A percentile compares a stretch with the other conserved stretches of the same genome.
Evolutionary conservation across 1,140 invertebrate genomes (phyloP).

Genomic region (Gonatopus flavifemur): DNA sequence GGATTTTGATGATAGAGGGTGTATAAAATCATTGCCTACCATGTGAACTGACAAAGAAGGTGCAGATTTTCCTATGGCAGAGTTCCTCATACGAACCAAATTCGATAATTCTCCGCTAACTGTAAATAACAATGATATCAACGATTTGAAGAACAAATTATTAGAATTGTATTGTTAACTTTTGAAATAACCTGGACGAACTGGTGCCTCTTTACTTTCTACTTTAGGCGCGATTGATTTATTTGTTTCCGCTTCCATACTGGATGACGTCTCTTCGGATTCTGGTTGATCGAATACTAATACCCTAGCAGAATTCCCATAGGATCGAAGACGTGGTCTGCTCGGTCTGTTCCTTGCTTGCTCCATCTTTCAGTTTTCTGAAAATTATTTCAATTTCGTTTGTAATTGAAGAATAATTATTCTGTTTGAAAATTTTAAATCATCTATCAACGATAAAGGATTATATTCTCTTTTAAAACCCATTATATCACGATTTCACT

Average conservation of each 20-base stretch:
- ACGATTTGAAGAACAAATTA: neutral
- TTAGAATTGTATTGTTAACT: neutral
- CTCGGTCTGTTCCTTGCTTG: constrained; percentile 51
- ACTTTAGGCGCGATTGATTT: constrained; percentile 35
- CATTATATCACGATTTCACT: too few relatives aligned
- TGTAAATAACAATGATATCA: constrained; percentile 22
- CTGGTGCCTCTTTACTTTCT: constrained; percentile 54
- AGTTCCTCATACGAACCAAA: constrained; percentile 83
- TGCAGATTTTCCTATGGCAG: constrained; percentile 87
- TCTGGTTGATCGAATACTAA: constrained; percentile 58
- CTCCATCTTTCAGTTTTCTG: constrained; percentile 41
- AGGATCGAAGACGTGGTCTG: constrained; percentile 53
- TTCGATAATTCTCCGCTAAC: constrained; percentile 66
- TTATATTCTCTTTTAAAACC: constrained; percentile 2
- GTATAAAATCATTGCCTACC: too few relatives aligned
- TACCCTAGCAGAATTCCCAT: constrained; percentile 61
- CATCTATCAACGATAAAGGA: neutral
- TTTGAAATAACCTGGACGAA: constrained; percentile 43
- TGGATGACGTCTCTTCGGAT: constrained; percentile 37
- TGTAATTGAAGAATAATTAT: neutral
- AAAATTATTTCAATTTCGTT: neutral
- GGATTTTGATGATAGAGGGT: constrained; percentile 11
- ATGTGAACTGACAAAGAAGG: constrained; percentile 81
- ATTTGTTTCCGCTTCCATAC: constrained; percentile 31
- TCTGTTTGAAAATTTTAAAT: neutral